Evolutionary conservation across 2,797 vertebrate genomes (phyloP).

Genomic region (Morelia viridis): DNA sequence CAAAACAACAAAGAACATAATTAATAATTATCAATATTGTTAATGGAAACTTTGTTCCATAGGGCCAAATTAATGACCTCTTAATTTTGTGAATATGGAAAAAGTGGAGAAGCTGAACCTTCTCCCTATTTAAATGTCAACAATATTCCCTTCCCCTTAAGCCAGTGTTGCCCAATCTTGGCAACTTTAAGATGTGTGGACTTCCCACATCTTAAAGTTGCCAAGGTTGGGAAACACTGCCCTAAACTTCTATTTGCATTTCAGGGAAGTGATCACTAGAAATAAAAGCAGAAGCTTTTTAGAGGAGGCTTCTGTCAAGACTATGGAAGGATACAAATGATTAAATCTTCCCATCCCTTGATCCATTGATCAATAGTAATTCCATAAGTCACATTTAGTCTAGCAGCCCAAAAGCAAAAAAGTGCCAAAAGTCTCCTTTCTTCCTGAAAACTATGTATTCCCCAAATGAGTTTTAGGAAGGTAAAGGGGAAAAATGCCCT

Average conservation of each 20-base stretch:
- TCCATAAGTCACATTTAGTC: background rate
- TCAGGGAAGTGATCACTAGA: background rate
- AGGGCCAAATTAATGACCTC: background rate
- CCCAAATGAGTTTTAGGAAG: background rate
- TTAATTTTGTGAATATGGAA: background rate
- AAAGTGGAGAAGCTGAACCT: background rate
- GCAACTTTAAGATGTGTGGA: too few relatives aligned
- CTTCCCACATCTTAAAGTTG: too few relatives aligned
- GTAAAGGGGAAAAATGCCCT: background rate
- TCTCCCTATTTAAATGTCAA: background rate
- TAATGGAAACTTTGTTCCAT: background rate
- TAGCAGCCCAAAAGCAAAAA: background rate
- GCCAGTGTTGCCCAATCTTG: too few relatives aligned
- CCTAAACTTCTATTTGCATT: background rate
- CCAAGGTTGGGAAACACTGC: too few relatives aligned
- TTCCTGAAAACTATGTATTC: background rate
- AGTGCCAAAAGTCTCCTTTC: background rate
- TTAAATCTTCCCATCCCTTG: background rate
- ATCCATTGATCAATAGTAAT: background rate
- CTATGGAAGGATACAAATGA: background rate
- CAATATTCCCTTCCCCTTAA: background rate
- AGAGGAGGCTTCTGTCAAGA: background rate
- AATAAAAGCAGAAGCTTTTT: background rate
- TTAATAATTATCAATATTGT: background rate
- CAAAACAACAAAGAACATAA: constrained; percentile 32